These are phyloP conservation scores for Heliconius ethilla DNA, from an alignment of 2,888 invertebrate genomes.

Conservation along the genomic window DNA sequence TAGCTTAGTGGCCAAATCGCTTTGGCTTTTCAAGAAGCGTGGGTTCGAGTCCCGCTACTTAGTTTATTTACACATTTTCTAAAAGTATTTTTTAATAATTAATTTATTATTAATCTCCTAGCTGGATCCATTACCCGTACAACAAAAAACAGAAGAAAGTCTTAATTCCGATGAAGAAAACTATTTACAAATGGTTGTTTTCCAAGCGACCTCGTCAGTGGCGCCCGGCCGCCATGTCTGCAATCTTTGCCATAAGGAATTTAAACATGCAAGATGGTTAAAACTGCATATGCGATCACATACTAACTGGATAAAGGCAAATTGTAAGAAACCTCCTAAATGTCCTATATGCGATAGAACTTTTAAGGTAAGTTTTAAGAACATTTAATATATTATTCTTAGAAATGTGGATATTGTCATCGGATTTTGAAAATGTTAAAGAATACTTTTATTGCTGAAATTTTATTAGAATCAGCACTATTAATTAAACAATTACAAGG, in stretches of 20 bases:
- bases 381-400: not conserved
- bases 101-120: slow-evolving; percentile 7
- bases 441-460: too few species aligned
- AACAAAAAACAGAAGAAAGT: slow-evolving; percentile 58
- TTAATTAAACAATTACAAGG: too few species aligned
- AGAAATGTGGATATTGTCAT: not conserved
- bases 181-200: slow-evolving; percentile 73
- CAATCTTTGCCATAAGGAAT: slow-evolving; percentile 84
- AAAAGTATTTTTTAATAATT: too few species aligned
- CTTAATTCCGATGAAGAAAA: slow-evolving; percentile 74
- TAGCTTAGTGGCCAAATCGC: too few species aligned
- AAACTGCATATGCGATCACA: slow-evolving; percentile 84
- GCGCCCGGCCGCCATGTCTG: slow-evolving; percentile 83
- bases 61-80: too few species aligned
- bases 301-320: slow-evolving; percentile 84
- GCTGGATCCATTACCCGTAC: slow-evolving; percentile 33
- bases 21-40: too few species aligned
- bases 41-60: too few species aligned
- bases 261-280: slow-evolving; percentile 83
- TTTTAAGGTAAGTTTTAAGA: slow-evolving; percentile 71
- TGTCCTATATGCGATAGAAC: slow-evolving; percentile 83
- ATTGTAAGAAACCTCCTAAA: slow-evolving; percentile 85
- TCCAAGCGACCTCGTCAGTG: slow-evolving; percentile 79
- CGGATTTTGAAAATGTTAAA: too few species aligned
- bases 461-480: too few species aligned